Percentiles rank a stretch among this genome's conserved stretches.
Conservation (phyloP, 1,140 invertebrate genomes). For the Pseudomyrmex cubaensis region DNA sequence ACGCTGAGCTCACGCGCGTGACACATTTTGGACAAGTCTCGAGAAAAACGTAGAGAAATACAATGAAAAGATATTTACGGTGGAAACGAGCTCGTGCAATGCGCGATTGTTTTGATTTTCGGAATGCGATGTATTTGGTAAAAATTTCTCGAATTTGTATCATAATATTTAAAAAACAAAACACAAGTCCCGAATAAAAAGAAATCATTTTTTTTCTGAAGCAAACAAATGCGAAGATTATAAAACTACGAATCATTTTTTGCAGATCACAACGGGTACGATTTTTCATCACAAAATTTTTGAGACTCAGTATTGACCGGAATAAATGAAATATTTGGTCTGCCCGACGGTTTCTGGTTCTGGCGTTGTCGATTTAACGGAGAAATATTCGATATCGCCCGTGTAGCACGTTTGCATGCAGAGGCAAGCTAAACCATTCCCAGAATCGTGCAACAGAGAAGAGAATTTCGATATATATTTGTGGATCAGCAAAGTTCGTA, state of each 20-base stretch:
- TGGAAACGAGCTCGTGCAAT: too few relatives aligned
- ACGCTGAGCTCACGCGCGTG: not conserved
- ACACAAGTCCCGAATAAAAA: not conserved
- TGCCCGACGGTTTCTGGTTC: not conserved
- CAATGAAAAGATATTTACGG: not conserved
- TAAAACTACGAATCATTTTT: not conserved
- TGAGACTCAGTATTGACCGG: not conserved
- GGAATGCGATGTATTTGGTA: too few relatives aligned
- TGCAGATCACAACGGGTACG: not conserved
- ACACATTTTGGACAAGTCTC: conserved; percentile 21
- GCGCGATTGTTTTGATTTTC: not conserved
- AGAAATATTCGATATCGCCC: conserved; percentile 35
- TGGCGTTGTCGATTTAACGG: conserved; percentile 30
- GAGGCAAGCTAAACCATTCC: conserved; percentile 7
- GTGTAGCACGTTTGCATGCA: conserved; percentile 5
- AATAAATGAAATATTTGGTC: conserved; percentile 43
- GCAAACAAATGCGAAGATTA: not conserved
- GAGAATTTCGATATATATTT: not conserved
- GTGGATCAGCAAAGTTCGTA: not conserved
- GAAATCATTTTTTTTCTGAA: not conserved
- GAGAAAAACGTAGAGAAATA: not conserved
- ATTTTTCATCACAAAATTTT: conserved; percentile 23
- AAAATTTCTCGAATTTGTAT: too few relatives aligned
- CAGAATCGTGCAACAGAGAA: not conserved
- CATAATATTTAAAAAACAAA: not conserved